phyloP scores from a whole-genome alignment of 2,113 vertebrate species.

The Marmota flaviventris region DNA sequence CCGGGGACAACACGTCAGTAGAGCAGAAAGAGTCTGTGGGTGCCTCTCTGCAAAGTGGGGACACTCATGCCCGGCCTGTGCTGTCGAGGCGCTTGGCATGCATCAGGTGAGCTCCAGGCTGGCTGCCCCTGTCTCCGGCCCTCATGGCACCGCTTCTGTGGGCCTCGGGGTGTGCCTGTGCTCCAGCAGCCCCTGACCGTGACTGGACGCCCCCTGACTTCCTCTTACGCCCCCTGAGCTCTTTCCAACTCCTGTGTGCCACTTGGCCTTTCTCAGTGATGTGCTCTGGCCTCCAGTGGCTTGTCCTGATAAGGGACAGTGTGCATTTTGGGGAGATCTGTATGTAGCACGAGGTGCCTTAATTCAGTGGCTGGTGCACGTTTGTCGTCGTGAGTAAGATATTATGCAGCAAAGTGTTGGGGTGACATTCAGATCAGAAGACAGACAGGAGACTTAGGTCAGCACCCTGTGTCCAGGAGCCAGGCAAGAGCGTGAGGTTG shows the following conservation, averaged over 20 bases:
- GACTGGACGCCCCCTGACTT: accelerated
- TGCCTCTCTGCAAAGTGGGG: background rate
- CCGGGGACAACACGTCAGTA: no score
- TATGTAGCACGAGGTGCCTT: background rate
- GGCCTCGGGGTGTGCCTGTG: background rate
- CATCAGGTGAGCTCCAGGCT: no score
- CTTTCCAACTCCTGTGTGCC: background rate
- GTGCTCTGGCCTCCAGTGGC: background rate
- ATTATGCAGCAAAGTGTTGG: accelerated
- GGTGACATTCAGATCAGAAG: background rate
- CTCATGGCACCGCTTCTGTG: accelerated
- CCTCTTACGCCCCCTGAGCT: background rate
- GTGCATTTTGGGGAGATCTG: background rate
- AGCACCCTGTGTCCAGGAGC: background rate
- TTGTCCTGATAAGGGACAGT: background rate
- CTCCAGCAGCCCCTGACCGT: background rate
- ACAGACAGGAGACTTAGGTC: background rate
- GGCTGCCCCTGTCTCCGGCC: no score
- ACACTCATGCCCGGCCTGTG: background rate
- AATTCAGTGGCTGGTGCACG: background rate
- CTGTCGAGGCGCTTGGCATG: no score
- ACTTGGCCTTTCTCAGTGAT: background rate
- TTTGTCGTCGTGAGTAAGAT: background rate
- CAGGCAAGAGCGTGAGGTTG: background rate
- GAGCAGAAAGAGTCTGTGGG: background rate